A percentile compares a stretch with the other conserved stretches of the same genome.
These are phyloP conservation scores for Heliornis fulica DNA, from an alignment of 2,113 vertebrate species.

Conservation along the genomic window DNA sequence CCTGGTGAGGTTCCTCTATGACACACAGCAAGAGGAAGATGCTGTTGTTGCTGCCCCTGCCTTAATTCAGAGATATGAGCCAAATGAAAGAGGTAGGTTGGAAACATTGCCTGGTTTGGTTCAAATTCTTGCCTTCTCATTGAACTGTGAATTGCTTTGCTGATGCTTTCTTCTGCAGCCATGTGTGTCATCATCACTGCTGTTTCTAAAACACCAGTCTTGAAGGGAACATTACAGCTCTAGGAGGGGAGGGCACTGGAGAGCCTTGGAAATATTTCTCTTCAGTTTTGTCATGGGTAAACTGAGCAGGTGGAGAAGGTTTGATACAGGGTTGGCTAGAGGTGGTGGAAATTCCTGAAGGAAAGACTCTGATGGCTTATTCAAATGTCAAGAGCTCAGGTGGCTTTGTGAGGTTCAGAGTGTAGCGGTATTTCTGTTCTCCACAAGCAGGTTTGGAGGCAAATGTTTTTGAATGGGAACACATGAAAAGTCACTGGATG, in stretches of 20 bases:
- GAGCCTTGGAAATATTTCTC: background rate
- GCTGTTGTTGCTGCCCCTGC: slow-evolving; percentile 72
- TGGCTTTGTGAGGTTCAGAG: background rate
- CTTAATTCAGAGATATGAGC: slow-evolving; percentile 89
- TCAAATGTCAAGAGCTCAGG: background rate
- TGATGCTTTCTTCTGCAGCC: background rate
- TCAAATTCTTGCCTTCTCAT: background rate
- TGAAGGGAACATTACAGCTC: background rate
- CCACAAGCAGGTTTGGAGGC: background rate
- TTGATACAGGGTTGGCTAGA: background rate
- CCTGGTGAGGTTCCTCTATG: slow-evolving; percentile 80
- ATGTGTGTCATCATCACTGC: background rate
- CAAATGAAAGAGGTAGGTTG: slow-evolving; percentile 80
- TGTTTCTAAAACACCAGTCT: background rate
- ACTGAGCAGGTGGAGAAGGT: background rate
- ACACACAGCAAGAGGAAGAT: slow-evolving; percentile 81
- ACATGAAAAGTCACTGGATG: background rate
- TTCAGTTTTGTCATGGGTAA: background rate
- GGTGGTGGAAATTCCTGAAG: background rate
- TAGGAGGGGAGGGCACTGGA: background rate
- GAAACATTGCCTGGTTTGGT: background rate
- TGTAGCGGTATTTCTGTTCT: background rate
- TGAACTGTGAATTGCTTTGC: background rate
- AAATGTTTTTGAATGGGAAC: background rate
- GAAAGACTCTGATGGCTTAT: background rate